A percentile compares a stretch with the other conserved stretches of the same genome.
Conservation (phyloP, 2,888 invertebrate species). For the Aleiodes leptofemur region DNA sequence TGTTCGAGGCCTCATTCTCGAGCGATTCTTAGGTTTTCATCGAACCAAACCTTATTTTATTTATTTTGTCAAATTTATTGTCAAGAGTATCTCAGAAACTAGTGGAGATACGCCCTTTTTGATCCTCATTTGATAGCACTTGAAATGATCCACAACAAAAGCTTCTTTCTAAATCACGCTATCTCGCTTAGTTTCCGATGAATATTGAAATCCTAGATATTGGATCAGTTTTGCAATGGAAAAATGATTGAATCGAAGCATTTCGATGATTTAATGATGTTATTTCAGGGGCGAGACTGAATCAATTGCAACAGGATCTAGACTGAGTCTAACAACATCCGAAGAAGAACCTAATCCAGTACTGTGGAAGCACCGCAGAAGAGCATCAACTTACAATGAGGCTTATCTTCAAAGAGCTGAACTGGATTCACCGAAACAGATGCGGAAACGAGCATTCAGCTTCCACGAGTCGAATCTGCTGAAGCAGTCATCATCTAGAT, state of each 20-base stretch:
- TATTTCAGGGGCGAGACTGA: slow-evolving; percentile 63
- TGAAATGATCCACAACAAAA: too few species aligned
- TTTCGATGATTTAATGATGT: too few species aligned
- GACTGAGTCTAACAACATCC: slow-evolving; percentile 61
- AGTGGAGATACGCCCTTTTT: too few species aligned
- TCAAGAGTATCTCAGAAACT: too few species aligned
- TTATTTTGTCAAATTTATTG: too few species aligned
- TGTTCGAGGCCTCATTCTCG: slow-evolving; percentile 6
- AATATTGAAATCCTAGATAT: too few species aligned
- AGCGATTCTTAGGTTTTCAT: not conserved
- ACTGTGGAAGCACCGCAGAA: slow-evolving; percentile 66
- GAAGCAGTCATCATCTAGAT: slow-evolving; percentile 50
- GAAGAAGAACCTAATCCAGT: slow-evolving; percentile 59
- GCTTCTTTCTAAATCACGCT: too few species aligned
- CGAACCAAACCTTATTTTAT: too few species aligned
- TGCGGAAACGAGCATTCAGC: slow-evolving; percentile 76
- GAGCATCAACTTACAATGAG: slow-evolving; percentile 77
- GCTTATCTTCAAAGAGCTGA: slow-evolving; percentile 73
- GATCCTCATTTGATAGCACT: too few species aligned
- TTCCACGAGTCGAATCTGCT: slow-evolving; percentile 74
- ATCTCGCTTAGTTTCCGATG: too few species aligned
- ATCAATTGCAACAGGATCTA: slow-evolving; percentile 63
- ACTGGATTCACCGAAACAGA: slow-evolving; percentile 70
- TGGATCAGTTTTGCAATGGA: too few species aligned
- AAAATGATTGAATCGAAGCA: too few species aligned